phyloP scores from a whole-genome alignment of 2,113 vertebrate species.

The Ondatra zibethicus region DNA sequence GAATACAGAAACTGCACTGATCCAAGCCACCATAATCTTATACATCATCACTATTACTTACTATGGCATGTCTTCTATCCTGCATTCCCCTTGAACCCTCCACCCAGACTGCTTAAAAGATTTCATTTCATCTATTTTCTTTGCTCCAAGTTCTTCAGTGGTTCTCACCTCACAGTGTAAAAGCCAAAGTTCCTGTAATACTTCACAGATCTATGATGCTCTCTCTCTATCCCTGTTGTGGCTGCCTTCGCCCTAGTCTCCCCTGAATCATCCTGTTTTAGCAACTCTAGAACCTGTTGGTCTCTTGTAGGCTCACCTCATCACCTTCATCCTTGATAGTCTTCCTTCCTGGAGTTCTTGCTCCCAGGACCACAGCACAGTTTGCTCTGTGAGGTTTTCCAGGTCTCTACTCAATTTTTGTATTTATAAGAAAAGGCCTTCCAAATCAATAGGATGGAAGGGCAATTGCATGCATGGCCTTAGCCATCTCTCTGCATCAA shows the following conservation, averaged over 20 bases:
- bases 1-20: conserved; percentile 21
- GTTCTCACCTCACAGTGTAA: background rate
- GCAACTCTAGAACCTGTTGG: background rate
- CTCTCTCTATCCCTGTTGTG: background rate
- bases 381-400: background rate
- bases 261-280: background rate
- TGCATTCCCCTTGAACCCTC: background rate
- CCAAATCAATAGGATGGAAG: background rate
- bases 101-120: background rate
- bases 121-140: background rate
- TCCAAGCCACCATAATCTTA: background rate
- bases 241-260: background rate
- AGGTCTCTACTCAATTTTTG: background rate
- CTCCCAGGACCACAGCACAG: background rate
- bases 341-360: background rate
- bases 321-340: background rate
- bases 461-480: background rate
- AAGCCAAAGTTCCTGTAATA: background rate
- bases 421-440: background rate
- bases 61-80: background rate
- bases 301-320: background rate
- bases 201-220: background rate
- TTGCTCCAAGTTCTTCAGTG: background rate
- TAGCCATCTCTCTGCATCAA: background rate
- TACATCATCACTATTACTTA: background rate